A percentile compares a stretch with the other conserved stretches of the same genome.
phyloP scores from a whole-genome alignment of 1,140 invertebrate species.

The Drosophila arizonae region DNA sequence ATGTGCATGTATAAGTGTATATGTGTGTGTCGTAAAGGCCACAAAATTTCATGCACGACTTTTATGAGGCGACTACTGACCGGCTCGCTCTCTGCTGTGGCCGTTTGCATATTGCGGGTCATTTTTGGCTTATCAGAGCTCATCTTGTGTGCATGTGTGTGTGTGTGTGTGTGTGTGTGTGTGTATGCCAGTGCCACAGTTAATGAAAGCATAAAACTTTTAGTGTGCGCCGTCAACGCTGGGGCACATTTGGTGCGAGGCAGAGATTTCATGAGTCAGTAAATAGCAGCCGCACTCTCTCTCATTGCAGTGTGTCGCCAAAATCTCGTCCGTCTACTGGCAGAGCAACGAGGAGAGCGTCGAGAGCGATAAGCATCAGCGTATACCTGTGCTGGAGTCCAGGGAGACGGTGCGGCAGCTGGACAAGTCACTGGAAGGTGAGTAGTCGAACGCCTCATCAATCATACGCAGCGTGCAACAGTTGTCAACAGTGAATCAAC shows the following conservation, averaged over 20 bases:
- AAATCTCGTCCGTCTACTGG: constrained; percentile 92
- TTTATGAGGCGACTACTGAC: constrained; percentile 52
- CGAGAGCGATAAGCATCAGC: constrained; percentile 87
- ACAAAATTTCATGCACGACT: constrained; percentile 72
- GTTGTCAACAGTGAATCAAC: constrained; percentile 45
- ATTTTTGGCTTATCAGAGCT: background rate
- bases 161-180: constrained; percentile 64
- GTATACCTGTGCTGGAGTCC: constrained; percentile 87
- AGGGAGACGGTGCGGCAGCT: constrained; percentile 84
- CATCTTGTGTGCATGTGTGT: constrained; percentile 62
- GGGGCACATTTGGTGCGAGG: constrained; percentile 22
- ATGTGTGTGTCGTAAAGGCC: constrained; percentile 61
- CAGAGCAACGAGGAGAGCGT: constrained; percentile 92
- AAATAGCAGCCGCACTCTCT: constrained; percentile 18
- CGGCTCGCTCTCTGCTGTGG: constrained; percentile 10
- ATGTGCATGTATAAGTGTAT: constrained; percentile 64
- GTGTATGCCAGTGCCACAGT: constrained; percentile 54
- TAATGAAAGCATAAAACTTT: constrained; percentile 81
- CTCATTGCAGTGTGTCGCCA: constrained; percentile 88
- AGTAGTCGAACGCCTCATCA: constrained; percentile 32
- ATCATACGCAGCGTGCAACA: constrained; percentile 58
- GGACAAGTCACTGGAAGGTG: constrained; percentile 76
- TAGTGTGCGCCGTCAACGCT: constrained; percentile 61
- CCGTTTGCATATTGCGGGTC: too few relatives aligned
- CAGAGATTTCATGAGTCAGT: constrained; percentile 62